Evolutionary conservation across 1,140 invertebrate species (phyloP).

Genomic region (Trinorchestia longiramus): DNA sequence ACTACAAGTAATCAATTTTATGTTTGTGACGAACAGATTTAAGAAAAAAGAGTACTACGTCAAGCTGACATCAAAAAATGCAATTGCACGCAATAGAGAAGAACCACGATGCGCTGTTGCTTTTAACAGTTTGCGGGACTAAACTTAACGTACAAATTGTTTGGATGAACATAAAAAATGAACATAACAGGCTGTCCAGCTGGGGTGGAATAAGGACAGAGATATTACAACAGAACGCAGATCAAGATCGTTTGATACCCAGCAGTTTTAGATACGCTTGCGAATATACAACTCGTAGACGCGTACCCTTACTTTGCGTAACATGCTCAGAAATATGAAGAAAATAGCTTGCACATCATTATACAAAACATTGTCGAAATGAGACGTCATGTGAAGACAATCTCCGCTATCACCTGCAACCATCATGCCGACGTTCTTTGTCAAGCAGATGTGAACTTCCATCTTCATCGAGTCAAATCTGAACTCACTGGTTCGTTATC

Average conservation of each 20-base stretch:
- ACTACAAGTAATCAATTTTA: too few relatives aligned
- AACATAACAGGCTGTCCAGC: background rate
- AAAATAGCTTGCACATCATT: background rate
- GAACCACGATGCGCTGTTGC: background rate
- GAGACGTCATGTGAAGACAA: background rate
- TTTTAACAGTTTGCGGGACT: background rate
- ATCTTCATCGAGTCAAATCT: background rate
- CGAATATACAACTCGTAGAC: background rate
- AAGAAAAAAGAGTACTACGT: too few relatives aligned
- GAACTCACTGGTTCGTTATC: background rate
- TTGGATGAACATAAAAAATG: background rate
- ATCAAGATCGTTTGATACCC: background rate
- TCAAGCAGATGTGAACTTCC: background rate
- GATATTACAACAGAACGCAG: background rate
- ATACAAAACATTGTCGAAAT: slow-evolving; percentile 9
- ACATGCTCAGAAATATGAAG: background rate
- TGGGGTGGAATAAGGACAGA: background rate
- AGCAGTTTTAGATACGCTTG: background rate
- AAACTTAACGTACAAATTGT: background rate
- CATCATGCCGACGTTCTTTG: background rate
- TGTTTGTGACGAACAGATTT: too few relatives aligned
- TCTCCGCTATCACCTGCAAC: background rate
- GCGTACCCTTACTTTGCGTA: background rate
- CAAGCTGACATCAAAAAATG: background rate
- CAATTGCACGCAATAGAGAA: background rate